Base-by-base conservation (phyloP, 2,113 vertebrate genomes). In the Ceyx margarethae region DNA sequence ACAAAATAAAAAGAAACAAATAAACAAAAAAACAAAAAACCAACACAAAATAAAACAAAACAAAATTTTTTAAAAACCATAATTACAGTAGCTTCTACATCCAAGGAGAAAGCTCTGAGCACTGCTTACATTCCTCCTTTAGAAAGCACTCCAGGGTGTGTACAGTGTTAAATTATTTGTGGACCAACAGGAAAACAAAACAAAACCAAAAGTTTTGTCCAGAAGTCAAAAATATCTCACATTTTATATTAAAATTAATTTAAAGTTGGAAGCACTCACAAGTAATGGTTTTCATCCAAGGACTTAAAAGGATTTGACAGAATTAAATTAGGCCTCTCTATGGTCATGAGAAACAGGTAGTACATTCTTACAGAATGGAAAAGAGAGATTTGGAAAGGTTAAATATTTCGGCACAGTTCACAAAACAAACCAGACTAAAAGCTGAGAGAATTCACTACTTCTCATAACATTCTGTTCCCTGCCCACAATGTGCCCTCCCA, bases 251-350 rank as follows among this genome's bases (percentile, higher is more conserved):
- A 42, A 16, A 40, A 18, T 21, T 31, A 48, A n/a, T 31, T 21
- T 23, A 17, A 66, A 61, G 4, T 45, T 92, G 40, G 3, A 37
- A 58, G 18, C 69, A 29, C 7, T 79, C 46, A 60, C 25, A 62
- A 25, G 12, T 51, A 58, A 43, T 25, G 5, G 53, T 85, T 85
- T 92, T 87, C n/a, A 69, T 50, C 6, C 31, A 58, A 60, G 20
- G 29, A 62, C 35, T 58, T 95, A 66, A 91, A 95, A 87, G 33
- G 9, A 33, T 85, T 95, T 91, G 56, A 87, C 25, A 45, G 94
- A 85, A 92, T 82, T 61, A 78, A 73, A 89, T 91, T 69, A 89
- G 31, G 10, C 4, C 31, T 85, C 67, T 95, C 62, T 87, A 5
- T 82, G 66, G 23, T 68, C 11, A 53, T 66, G 42, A 56, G 13